Conservation (phyloP, 2,113 vertebrate species). For the Bos javanicus region DNA sequence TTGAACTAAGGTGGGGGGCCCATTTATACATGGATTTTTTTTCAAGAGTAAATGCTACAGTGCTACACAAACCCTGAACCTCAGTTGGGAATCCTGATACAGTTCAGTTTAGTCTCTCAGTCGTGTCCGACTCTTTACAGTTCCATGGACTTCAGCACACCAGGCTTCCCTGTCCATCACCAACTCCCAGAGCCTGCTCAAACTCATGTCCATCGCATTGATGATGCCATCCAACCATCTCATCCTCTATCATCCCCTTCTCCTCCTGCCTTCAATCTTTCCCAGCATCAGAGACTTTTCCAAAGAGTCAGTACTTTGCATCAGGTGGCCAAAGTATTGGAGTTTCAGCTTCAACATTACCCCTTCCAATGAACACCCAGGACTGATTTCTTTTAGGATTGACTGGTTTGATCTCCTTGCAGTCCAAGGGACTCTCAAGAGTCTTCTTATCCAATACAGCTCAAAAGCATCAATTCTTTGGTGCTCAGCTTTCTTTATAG, state of each 20-base stretch:
- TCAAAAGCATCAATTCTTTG: neutral
- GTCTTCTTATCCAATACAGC: neutral
- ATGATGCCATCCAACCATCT: neutral
- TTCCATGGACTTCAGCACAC: neutral
- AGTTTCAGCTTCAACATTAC: neutral
- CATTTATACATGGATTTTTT: neutral
- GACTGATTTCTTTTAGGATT: neutral
- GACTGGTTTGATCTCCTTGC: neutral
- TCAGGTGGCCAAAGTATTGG: neutral
- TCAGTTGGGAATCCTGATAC: neutral
- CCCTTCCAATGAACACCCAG: neutral
- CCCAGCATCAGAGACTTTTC: neutral
- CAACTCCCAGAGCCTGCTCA: neutral
- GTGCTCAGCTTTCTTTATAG: neutral
- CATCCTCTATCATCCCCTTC: neutral
- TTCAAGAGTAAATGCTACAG: neutral
- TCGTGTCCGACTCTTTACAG: neutral
- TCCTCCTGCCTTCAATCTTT: neutral
- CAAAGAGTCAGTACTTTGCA: neutral
- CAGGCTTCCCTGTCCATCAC: neutral
- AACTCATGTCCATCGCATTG: rapidly evolving
- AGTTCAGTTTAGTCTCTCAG: neutral
- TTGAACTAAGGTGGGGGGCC: neutral
- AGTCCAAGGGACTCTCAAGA: neutral
- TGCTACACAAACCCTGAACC: neutral